Evolutionary conservation across 2,113 vertebrate genomes (phyloP).

Genomic region (Rallus limicola): DNA sequence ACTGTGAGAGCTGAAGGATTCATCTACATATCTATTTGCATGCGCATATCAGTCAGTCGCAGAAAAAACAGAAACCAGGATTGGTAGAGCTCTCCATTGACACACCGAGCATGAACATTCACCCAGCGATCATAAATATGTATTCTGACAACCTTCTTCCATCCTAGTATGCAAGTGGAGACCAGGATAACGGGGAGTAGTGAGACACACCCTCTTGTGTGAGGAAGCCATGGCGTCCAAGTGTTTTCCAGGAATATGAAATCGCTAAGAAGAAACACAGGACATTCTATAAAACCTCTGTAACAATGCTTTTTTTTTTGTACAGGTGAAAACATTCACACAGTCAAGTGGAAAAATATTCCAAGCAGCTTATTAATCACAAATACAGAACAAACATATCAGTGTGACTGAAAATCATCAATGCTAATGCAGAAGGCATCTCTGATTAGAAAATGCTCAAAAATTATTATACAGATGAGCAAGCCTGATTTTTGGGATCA

Average conservation of each 20-base stretch:
- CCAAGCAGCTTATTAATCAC: constrained; percentile 53
- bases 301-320: neutral
- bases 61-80: constrained; percentile 5
- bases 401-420: constrained; percentile 43
- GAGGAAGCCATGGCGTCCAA: neutral
- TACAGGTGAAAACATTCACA: constrained; percentile 24
- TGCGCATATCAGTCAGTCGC: constrained; percentile 50
- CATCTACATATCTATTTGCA: constrained; percentile 76
- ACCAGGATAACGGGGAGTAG: constrained; percentile 15
- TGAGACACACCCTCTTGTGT: neutral
- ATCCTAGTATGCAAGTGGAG: constrained; percentile 48
- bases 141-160: constrained; percentile 51
- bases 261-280: neutral
- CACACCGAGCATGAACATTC: constrained; percentile 50
- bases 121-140: constrained; percentile 69
- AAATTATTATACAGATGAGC: constrained; percentile 68
- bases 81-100: constrained; percentile 61
- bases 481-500: constrained; percentile 60
- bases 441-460: constrained; percentile 57
- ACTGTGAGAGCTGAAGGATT: constrained; percentile 50
- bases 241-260: neutral
- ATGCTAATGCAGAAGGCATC: constrained; percentile 42
- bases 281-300: neutral
- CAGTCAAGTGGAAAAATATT: constrained; percentile 20
- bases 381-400: constrained; percentile 43